These are phyloP conservation scores for Globodera rostochiensis DNA, from an alignment of 1,140 invertebrate genomes.

Conservation along the genomic window DNA sequence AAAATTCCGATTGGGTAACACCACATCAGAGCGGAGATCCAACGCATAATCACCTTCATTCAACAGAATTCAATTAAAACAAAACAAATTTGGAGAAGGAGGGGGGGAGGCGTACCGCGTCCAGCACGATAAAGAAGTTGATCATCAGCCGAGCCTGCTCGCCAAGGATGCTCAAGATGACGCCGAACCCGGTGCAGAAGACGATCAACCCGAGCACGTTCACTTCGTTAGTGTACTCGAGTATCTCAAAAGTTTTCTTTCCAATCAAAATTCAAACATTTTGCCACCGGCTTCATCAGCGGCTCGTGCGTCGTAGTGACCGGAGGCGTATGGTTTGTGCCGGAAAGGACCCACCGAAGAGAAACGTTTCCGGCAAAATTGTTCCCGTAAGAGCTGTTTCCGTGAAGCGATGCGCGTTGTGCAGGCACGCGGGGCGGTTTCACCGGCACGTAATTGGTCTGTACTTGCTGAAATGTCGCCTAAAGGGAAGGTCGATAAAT, in stretches of 20 bases:
- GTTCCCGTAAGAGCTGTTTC: not conserved
- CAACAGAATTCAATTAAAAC: no score
- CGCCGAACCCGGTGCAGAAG: conserved; percentile 69
- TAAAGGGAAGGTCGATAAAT: not conserved
- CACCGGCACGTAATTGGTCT: conserved; percentile 54
- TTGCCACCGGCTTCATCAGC: conserved; percentile 42
- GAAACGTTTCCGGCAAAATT: not conserved
- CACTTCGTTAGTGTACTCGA: conserved; percentile 66
- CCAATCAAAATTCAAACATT: not conserved
- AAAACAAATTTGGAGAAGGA: no score
- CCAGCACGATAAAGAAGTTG: conserved; percentile 68
- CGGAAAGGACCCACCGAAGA: not conserved
- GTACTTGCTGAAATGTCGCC: conserved; percentile 61
- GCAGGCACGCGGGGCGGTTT: conserved; percentile 28
- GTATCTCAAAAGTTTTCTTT: conserved; percentile 26
- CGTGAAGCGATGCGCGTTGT: not conserved
- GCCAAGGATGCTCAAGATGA: conserved; percentile 67
- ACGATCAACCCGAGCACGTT: conserved; percentile 69
- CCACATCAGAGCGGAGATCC: conserved; percentile 56
- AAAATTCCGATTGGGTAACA: conserved; percentile 85
- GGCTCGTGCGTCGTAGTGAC: conserved; percentile 22
- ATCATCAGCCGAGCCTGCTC: conserved; percentile 66
- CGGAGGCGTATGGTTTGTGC: conserved; percentile 2
- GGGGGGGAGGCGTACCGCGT: conserved; percentile 62
- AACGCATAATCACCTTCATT: conserved; percentile 29